A percentile compares a stretch with the other conserved stretches of the same genome.
Conservation (phyloP, 2,888 invertebrate species). For the Mantis religiosa region DNA sequence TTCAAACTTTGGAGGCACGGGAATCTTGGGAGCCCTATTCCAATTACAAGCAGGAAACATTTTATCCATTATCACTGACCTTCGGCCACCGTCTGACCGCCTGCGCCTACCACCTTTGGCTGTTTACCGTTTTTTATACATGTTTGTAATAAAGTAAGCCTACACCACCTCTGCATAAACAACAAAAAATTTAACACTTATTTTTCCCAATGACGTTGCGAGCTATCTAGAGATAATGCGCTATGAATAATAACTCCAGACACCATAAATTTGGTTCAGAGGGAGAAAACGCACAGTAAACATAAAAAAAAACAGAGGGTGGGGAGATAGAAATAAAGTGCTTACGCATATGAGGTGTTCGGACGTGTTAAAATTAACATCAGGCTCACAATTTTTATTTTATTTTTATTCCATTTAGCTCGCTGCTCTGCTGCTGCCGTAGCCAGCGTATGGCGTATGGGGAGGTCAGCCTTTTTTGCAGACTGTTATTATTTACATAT, state of each 20-base stretch:
- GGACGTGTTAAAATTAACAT: not conserved
- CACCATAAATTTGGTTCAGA: conserved; percentile 4
- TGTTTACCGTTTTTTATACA: not conserved
- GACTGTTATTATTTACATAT: not conserved
- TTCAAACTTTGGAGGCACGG: not conserved
- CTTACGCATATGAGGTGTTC: not conserved
- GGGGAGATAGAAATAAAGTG: not conserved
- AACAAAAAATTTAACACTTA: not conserved
- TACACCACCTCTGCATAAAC: not conserved
- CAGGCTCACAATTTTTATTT: not conserved
- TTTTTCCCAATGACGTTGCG: not conserved
- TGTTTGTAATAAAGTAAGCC: not conserved
- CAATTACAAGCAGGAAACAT: not conserved
- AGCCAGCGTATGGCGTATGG: not conserved
- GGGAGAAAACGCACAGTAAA: not conserved
- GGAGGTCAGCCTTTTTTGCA: not conserved
- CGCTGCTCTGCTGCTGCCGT: not conserved
- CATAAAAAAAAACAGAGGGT: not conserved
- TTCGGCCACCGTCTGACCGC: not conserved
- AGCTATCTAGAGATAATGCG: not conserved
- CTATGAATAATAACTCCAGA: conserved; percentile 5
- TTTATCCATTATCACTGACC: not conserved
- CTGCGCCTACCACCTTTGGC: not conserved
- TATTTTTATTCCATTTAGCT: not conserved
- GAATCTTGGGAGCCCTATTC: not conserved